Percentiles rank a stretch among this genome's conserved stretches.
phyloP scores from a whole-genome alignment of 1,140 invertebrate genomes.

The Penaeus japonicus region DNA sequence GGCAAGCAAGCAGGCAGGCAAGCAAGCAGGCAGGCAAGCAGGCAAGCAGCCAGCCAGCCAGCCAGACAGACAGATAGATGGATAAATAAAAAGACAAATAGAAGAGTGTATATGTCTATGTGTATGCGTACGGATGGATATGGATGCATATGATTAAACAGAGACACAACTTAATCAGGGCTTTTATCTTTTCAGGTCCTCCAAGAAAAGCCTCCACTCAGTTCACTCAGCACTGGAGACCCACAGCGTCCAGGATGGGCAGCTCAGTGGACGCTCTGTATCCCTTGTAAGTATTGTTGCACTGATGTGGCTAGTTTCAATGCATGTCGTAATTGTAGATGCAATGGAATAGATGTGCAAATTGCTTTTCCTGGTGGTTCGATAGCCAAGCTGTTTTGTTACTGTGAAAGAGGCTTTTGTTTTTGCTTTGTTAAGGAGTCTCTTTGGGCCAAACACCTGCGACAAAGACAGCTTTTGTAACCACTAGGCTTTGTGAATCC shows the following conservation, averaged over 20 bases:
- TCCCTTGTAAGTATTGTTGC: constrained; percentile 48
- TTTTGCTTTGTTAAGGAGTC: too few species aligned
- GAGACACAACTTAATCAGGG: too few species aligned
- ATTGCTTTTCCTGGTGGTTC: background rate
- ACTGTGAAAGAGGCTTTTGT: too few species aligned
- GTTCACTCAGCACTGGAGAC: constrained; percentile 54
- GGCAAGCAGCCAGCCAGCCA: background rate
- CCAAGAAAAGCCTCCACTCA: constrained; percentile 57
- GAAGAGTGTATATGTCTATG: background rate
- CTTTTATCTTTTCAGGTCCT: constrained; percentile 35
- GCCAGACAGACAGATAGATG: background rate
- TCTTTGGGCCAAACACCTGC: too few species aligned
- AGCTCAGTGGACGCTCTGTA: constrained; percentile 46
- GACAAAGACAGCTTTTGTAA: too few species aligned
- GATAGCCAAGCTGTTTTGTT: too few species aligned
- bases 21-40: background rate
- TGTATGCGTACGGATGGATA: background rate
- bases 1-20: background rate
- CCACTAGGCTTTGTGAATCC: too few species aligned
- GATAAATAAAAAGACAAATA: background rate
- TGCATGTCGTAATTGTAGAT: background rate
- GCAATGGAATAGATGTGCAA: background rate
- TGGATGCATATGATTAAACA: background rate
- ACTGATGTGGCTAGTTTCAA: too few species aligned
- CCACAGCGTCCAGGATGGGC: constrained; percentile 55